Base-by-base conservation (phyloP, 2,113 vertebrate genomes). In the Microcebus lehilahytsara region DNA sequence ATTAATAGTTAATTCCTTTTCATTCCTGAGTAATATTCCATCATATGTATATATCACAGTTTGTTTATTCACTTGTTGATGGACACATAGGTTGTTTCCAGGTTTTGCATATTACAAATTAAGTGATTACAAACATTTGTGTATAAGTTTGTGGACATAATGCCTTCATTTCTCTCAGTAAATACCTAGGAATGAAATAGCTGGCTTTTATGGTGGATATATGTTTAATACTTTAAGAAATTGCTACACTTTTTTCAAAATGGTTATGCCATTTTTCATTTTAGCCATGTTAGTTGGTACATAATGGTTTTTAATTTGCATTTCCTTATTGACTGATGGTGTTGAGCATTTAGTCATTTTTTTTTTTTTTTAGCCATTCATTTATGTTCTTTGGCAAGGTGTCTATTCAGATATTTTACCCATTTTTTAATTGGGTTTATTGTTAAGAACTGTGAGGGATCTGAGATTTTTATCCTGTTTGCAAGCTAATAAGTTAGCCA, bases 391-490 rank as follows among this genome's bases (percentile, higher is more conserved):
- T 95, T 93, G 66, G 64, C 60, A 75, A 53, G 42, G 3, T 94
- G 9, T 79, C 80, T 67, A 9, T 60, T 69, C 20, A 93, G 2
- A 80, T 60, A 49, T 93, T 67, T 74, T 87, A 25, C 20, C 37
- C 46, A 46, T 46, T 92, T 97, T 86, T 71, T 40, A 64, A 92
- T 30, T 66, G 56, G 27, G 46, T 22, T 80, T 80, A 75, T 66
- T 69, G 53, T 95, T 32, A 90, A 86, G 66, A 86, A 69, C 72
- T 83, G 12, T 71, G 72, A 92, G 51, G 51, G 30, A 19, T 89
- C 34, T 85, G 69, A 77, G 53, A 78, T 72, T 97, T 97, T 77
- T 71, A 51, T 32, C 51, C 12, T 96, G 1, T 91, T 92, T 95
- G 51, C 12, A 66, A 86, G 69, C 80, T 83, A 64, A 32, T 78